Conservation (phyloP, 2,888 invertebrate species). For the Drosophila rubida region DNA sequence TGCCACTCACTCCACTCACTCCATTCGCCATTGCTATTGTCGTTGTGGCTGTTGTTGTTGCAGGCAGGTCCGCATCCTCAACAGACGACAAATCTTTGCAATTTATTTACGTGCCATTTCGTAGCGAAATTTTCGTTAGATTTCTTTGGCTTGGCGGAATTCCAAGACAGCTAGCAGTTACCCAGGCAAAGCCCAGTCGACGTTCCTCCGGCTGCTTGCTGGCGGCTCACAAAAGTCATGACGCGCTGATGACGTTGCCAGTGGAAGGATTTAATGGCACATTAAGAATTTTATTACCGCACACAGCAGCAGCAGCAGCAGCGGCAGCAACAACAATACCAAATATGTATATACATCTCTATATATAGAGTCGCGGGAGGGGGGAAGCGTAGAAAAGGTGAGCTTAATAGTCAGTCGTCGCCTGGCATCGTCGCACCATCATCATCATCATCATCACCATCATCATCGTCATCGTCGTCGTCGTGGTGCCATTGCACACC, state of each 20-base stretch:
- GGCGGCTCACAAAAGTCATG: constrained; percentile 75
- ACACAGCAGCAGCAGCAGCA: constrained; percentile 47
- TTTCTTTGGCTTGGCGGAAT: constrained; percentile 73
- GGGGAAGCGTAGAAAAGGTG: constrained; percentile 20
- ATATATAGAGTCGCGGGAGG: no score
- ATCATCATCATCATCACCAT: constrained; percentile 19
- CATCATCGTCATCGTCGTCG: constrained; percentile 18
- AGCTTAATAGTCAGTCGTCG: constrained; percentile 57
- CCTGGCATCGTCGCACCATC: constrained; percentile 36
- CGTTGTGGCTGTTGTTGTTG: constrained; percentile 18
- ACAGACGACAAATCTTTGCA: constrained; percentile 78
- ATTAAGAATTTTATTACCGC: constrained; percentile 84
- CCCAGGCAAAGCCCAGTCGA: constrained; percentile 17
- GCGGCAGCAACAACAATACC: constrained; percentile 24
- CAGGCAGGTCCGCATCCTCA: constrained; percentile 49
- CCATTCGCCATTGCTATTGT: no score
- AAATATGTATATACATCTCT: constrained; percentile 14
- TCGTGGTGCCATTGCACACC: constrained; percentile 58
- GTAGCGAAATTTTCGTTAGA: constrained; percentile 75
- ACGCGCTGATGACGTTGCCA: constrained; percentile 76
- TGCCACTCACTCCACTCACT: constrained; percentile 11
- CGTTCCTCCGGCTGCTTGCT: no score
- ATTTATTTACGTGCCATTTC: constrained; percentile 80
- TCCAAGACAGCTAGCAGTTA: constrained; percentile 69
- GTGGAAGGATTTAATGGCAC: constrained; percentile 84